Evolutionary conservation across 2,113 vertebrate species (phyloP).

Genomic region (Narcine bancroftii): DNA sequence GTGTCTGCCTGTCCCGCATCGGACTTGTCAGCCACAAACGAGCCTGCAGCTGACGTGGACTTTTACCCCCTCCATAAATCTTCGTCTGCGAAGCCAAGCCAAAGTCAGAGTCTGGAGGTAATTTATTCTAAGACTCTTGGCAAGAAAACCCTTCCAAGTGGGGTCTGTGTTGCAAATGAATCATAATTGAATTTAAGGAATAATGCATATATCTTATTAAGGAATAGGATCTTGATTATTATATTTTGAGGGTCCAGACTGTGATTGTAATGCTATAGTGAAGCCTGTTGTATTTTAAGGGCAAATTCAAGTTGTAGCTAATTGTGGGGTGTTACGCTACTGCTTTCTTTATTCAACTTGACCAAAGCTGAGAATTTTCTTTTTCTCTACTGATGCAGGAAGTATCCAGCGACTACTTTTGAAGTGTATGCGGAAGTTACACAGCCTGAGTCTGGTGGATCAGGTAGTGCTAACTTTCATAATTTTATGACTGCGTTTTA

Average conservation of each 20-base stretch:
- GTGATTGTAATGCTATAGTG: background rate
- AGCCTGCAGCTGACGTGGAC: too few relatives aligned
- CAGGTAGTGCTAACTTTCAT: slow-evolving; percentile 55
- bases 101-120: too few relatives aligned
- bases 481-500: background rate
- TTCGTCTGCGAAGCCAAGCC: too few relatives aligned
- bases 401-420: slow-evolving; percentile 84
- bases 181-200: background rate
- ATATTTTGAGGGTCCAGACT: background rate
- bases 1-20: too few relatives aligned
- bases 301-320: background rate
- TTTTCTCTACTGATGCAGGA: slow-evolving; percentile 59
- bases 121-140: background rate
- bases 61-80: too few relatives aligned
- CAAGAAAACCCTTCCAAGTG: background rate
- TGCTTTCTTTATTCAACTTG: background rate
- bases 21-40: too few relatives aligned
- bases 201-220: background rate
- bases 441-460: slow-evolving; percentile 58
- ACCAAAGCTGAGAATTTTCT: background rate
- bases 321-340: background rate
- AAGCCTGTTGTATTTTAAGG: background rate
- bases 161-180: background rate
- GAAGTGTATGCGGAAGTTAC: slow-evolving; percentile 85
- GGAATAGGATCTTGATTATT: background rate